A percentile compares a stretch with the other conserved stretches of the same genome.
Evolutionary conservation across 2,113 vertebrate genomes (phyloP).

Genomic region (Pachypanchax playfairii): DNA sequence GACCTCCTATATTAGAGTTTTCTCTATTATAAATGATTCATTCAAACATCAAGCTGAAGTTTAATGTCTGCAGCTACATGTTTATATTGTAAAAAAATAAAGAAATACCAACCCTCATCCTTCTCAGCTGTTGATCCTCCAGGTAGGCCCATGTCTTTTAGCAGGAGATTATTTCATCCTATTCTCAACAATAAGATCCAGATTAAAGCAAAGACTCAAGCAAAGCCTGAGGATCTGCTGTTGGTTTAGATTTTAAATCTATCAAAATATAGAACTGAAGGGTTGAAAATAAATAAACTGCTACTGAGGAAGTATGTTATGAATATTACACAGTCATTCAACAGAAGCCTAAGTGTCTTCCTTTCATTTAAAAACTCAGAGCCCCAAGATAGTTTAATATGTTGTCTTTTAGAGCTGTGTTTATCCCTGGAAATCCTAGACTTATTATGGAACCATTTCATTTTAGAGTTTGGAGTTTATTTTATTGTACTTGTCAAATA

Average conservation of each 20-base stretch:
- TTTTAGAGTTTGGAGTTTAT: no score
- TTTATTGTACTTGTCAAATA: no score
- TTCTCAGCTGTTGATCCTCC: slow-evolving; percentile 42
- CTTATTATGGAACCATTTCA: no score
- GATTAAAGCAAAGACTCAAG: slow-evolving; percentile 47
- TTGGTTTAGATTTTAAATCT: slow-evolving; percentile 35
- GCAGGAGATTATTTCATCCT: slow-evolving; percentile 36
- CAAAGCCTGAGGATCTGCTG: slow-evolving; percentile 33
- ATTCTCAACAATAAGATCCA: slow-evolving; percentile 56
- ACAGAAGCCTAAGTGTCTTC: slow-evolving; percentile 19
- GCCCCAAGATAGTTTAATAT: no score
- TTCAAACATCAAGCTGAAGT: no score
- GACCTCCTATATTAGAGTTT: no score
- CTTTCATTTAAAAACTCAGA: slow-evolving; percentile 19
- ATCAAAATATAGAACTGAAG: slow-evolving; percentile 23
- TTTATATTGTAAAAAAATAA: background rate
- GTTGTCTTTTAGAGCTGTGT: no score
- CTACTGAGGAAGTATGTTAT: slow-evolving; percentile 4
- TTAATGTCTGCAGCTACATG: no score
- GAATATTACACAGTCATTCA: slow-evolving; percentile 16
- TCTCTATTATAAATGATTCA: no score
- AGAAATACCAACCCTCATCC: slow-evolving; percentile 17
- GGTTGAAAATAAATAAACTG: slow-evolving; percentile 24
- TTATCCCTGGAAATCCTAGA: no score
- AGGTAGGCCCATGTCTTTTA: slow-evolving; percentile 39